These are phyloP conservation scores for Pangasius larnaudii DNA, from an alignment of 2,797 vertebrate species.

Conservation along the genomic window DNA sequence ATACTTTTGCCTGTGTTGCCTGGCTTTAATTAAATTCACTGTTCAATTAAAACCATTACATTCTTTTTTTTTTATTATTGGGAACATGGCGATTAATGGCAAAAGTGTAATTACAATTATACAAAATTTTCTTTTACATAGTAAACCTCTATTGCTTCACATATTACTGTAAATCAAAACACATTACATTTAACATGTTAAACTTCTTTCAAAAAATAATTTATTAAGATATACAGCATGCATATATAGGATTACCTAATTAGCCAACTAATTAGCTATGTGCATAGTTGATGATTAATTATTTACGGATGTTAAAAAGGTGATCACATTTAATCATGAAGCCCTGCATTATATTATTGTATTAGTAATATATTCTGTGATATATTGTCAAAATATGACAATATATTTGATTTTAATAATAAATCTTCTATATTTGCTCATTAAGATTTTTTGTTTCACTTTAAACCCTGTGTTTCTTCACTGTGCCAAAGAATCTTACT, in stretches of 20 bases:
- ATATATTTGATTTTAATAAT: neutral
- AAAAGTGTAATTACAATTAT: neutral
- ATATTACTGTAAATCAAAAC: neutral
- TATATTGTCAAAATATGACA: neutral
- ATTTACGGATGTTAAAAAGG: neutral
- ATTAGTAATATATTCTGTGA: neutral
- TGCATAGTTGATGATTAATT: neutral
- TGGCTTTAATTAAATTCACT: neutral
- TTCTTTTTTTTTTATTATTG: neutral
- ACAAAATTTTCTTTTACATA: neutral
- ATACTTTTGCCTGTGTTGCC: neutral
- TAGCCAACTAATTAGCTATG: neutral
- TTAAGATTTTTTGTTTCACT: neutral
- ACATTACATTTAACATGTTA: neutral
- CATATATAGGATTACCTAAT: neutral
- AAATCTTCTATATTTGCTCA: neutral
- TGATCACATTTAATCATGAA: neutral
- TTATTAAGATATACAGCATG: neutral
- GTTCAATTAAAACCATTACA: neutral
- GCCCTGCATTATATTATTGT: neutral
- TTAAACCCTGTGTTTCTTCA: neutral
- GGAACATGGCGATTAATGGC: neutral
- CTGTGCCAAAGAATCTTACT: constrained; percentile 1
- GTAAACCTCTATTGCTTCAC: neutral
- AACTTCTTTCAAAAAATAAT: neutral